A percentile compares a stretch with the other conserved stretches of the same genome.
Evolutionary conservation across 2,888 invertebrate species (phyloP).

Genomic region (Leucophenga maculata): DNA sequence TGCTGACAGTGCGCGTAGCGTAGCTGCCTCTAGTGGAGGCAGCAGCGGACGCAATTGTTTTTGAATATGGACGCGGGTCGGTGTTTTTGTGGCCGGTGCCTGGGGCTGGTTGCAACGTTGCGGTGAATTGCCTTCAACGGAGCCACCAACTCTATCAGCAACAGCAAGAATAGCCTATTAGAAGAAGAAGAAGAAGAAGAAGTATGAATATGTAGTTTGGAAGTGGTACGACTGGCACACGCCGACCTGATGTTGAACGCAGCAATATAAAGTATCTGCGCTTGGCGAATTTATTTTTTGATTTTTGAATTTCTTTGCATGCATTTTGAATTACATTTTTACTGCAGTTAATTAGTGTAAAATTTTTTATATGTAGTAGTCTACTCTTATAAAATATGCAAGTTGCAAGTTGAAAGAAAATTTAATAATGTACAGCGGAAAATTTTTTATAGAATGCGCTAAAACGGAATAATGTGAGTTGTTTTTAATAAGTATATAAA

Average conservation of each 20-base stretch:
- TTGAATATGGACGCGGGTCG: conserved; percentile 62
- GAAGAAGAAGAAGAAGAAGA: not conserved
- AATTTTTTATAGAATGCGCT: not conserved
- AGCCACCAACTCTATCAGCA: conserved; percentile 52
- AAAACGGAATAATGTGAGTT: too few relatives aligned
- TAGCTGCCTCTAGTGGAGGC: conserved; percentile 19
- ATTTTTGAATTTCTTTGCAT: not conserved
- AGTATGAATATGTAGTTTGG: not conserved
- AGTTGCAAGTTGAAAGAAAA: too few relatives aligned
- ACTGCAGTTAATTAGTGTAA: conserved; percentile 16
- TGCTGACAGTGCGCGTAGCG: not conserved
- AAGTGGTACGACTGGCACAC: not conserved
- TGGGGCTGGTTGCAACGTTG: conserved; percentile 58
- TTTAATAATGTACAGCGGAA: too few relatives aligned
- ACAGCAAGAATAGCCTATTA: conserved; percentile 48
- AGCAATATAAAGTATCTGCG: not conserved
- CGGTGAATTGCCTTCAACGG: conserved; percentile 56
- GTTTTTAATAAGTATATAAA: too few relatives aligned
- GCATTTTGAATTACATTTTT: not conserved
- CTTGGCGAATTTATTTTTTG: not conserved
- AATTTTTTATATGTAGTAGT: conserved; percentile 1
- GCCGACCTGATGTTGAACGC: not conserved
- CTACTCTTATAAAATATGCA: too few relatives aligned
- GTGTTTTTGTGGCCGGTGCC: conserved; percentile 55
- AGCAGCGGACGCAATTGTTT: conserved; percentile 48